Conservation (phyloP, 2,797 vertebrate genomes). For the Poeciliopsis presidionis region DNA sequence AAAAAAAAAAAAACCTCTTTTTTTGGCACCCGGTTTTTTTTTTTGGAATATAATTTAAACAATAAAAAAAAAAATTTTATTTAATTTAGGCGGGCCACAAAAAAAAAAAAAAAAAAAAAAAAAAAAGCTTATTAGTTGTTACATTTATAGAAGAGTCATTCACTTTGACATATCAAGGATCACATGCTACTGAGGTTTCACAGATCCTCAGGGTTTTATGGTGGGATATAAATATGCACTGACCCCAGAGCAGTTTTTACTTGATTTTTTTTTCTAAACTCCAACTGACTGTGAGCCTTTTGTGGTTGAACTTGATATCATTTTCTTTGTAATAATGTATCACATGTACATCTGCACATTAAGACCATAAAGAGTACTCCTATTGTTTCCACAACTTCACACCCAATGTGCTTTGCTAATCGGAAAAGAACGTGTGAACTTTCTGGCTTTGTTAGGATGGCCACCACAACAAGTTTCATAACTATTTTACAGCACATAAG, state of each 20-base stretch:
- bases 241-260: background rate
- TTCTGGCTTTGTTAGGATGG: slow-evolving; percentile 10
- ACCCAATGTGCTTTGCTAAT: background rate
- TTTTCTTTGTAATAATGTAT: background rate
- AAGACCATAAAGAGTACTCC: background rate
- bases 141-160: background rate
- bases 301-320: background rate
- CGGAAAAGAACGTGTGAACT: background rate
- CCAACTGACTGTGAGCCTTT: background rate
- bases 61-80: no score
- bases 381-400: background rate
- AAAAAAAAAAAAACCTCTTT: no score
- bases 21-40: no score
- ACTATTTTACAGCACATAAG: background rate
- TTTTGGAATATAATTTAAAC: no score
- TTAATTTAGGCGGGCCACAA: no score
- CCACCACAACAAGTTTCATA: slow-evolving; percentile 8
- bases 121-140: slow-evolving; percentile 5
- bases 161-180: slow-evolving; percentile 8
- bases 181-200: slow-evolving; percentile 2
- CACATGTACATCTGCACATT: background rate
- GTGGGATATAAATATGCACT: background rate
- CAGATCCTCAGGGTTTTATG: background rate
- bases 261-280: background rate
- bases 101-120: no score